Evolutionary conservation across 2,113 vertebrate genomes (phyloP), one percentile per base, ranked within the genome.

Genomic region (Serilophus lunatus): DNA sequence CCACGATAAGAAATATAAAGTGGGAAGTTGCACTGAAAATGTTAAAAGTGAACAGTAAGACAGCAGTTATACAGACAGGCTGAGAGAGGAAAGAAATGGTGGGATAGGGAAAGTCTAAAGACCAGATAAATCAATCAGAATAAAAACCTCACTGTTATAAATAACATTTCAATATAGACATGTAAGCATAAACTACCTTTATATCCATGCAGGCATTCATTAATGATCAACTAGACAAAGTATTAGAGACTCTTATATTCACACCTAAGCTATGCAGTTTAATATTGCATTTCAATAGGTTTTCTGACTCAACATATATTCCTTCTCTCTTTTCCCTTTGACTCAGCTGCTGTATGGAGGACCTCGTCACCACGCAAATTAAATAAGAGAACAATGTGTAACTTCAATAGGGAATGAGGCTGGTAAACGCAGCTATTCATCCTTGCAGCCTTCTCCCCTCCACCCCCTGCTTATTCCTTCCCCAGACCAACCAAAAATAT

Each of bases 321-420:
- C 35, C 64, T 83, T 57, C 47, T 60, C 70, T 71, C 68, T 72
- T 87, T 75, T 45, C 35, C 38, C 57, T 92, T 95, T 89, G 63
- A 89, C 75, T 93, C 61, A 82, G 59, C 31, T 60, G 40, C 71
- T 82, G 66, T 66, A 84, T 3, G 9, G 54, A 69, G 92, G 49
- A 91, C 54, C 53, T 82, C 7, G 0, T 53, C 68, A 88, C 36
- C 42, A 89, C 17, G 3, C 82, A 92, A 88, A 90, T 82, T 71
- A 93, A 92, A 92, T 77, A 72, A 60, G 90, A 82, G 88, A 88
- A 92, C 68, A 84, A 92, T 82, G 54, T 36, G 53, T 56, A 93
- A 86, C 78, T 93, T 90, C 38, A 86, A 33, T 36, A 65, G 63
- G 90, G 66, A 91, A 91, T 38, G 25, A 81, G 60, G 75, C 24